phyloP scores from a whole-genome alignment of 2,113 vertebrate genomes.

The Mormyrus iriodes region DNA sequence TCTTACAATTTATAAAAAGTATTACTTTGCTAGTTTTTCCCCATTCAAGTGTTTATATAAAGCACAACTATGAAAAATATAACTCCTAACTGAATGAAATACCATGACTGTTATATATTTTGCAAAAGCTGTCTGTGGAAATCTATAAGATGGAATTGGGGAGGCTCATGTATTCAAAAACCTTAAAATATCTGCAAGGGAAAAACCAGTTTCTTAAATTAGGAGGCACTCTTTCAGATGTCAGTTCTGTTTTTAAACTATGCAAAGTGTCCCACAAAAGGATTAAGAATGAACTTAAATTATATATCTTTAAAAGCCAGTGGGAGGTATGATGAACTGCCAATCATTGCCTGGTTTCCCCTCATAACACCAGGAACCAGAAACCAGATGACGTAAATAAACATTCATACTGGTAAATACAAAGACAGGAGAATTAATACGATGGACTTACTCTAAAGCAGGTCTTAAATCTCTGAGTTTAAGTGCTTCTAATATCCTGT shows the following conservation, averaged over 20 bases:
- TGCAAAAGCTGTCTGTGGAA: not conserved
- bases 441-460: slow-evolving; percentile 67
- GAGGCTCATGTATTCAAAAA: not conserved
- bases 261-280: not conserved
- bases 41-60: not conserved
- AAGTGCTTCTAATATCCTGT: slow-evolving; percentile 77
- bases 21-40: not conserved
- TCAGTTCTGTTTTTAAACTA: not conserved
- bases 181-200: not conserved
- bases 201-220: not conserved
- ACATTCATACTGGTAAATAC: not conserved
- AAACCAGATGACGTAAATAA: not conserved
- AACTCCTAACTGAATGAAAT: not conserved
- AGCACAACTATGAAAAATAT: not conserved
- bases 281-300: not conserved
- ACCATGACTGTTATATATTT: not conserved
- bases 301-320: not conserved
- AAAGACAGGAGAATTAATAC: not conserved
- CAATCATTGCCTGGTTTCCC: not conserved
- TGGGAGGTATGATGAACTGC: not conserved
- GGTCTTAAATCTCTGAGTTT: slow-evolving; percentile 76
- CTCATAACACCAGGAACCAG: not conserved
- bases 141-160: not conserved
- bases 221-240: not conserved
- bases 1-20: not conserved